phyloP scores from a whole-genome alignment of 1,140 invertebrate species.

The Littorina saxatilis region DNA sequence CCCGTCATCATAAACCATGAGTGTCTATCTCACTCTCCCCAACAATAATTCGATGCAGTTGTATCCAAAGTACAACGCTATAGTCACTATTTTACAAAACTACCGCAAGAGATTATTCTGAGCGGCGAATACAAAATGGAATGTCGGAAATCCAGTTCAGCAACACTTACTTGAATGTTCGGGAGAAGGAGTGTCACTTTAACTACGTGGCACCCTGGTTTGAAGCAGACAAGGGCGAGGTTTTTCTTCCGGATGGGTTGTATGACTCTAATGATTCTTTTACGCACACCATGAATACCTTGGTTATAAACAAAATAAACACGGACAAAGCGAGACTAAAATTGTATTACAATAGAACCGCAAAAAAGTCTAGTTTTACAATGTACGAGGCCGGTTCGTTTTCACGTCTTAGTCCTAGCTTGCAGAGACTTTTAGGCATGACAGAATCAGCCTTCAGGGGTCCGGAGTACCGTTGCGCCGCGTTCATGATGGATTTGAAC shows the following conservation, averaged over 20 bases:
- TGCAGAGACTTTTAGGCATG: background rate
- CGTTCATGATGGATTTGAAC: background rate
- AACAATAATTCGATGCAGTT: background rate
- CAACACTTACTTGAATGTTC: constrained; percentile 5
- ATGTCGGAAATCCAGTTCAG: background rate
- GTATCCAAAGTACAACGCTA: constrained; percentile 17
- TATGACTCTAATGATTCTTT: constrained; percentile 9
- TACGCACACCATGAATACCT: background rate
- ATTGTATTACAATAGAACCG: constrained; percentile 5
- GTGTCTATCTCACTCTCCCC: constrained; percentile 19
- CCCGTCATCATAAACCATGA: background rate
- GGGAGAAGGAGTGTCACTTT: background rate
- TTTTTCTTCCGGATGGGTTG: background rate
- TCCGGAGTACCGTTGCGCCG: background rate
- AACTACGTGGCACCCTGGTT: background rate
- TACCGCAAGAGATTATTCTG: background rate
- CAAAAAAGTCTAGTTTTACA: background rate
- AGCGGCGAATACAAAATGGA: constrained; percentile 6
- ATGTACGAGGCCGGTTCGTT: background rate
- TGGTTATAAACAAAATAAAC: background rate
- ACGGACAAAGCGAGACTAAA: background rate
- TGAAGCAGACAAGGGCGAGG: background rate
- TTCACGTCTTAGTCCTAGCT: background rate
- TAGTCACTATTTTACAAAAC: constrained; percentile 21
- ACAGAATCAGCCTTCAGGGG: background rate